phyloP scores from a whole-genome alignment of 2,888 invertebrate species.

The Eurytoma adleriae region DNA sequence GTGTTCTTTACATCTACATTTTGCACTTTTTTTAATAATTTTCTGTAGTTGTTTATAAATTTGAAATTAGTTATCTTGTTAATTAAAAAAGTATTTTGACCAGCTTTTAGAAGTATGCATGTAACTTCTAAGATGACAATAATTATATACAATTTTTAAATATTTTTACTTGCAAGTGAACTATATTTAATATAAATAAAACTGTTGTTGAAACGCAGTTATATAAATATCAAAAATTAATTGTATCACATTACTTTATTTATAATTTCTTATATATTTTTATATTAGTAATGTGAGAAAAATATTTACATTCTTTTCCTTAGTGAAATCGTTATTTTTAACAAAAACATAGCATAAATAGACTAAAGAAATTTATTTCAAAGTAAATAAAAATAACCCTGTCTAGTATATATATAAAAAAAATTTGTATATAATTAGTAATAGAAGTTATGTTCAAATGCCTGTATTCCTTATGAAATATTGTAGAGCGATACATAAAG shows the following conservation, averaged over 20 bases:
- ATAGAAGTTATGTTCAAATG: conserved; percentile 38
- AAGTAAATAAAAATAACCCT: conserved; percentile 25
- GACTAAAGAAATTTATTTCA: conserved; percentile 37
- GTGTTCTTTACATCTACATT: no score
- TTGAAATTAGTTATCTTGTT: no score
- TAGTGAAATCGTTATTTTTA: conserved; percentile 4
- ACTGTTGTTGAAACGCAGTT: no score
- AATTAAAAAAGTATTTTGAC: no score
- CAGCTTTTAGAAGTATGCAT: no score
- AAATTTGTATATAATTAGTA: conserved; percentile 52
- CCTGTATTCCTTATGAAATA: conserved; percentile 46
- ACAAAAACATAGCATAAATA: conserved; percentile 19
- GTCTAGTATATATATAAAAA: conserved; percentile 37
- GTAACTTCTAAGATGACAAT: no score
- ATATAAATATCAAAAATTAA: not conserved
- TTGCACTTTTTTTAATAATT: no score
- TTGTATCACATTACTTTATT: not conserved
- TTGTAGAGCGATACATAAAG: conserved; percentile 48
- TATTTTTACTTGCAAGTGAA: no score
- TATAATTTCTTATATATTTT: conserved; percentile 14
- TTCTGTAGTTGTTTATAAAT: no score
- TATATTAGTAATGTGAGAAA: not conserved
- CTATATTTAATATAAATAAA: no score
- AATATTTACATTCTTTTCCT: not conserved
- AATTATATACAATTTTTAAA: no score